Evolutionary conservation across 2,888 invertebrate species (phyloP), one percentile per base, ranked within the genome.

Genomic region (Limnephilus auricula): DNA sequence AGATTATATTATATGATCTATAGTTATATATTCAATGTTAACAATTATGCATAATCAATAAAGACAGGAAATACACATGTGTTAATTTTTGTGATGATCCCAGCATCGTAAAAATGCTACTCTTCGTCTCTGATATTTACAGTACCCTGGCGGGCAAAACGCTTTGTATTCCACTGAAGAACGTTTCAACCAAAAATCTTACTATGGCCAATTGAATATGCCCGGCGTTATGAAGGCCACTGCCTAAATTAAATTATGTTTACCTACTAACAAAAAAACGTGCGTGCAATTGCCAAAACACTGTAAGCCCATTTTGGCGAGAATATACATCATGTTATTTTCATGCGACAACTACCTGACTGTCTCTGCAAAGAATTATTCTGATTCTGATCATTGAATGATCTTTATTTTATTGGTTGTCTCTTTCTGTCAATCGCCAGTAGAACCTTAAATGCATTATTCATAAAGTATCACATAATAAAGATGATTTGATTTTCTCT

Each of bases 191-290:
- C 12, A 45, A 45, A 45, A 45, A 45, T 45, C 40, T 45, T 45
- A 50, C 50, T 50, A 18, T 6, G 50, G 50, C 50, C 50, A 65
- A 25, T 65, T 65, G 50, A 18, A 0, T 5, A 25, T 65, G 25
- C 50, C 50, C 18, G 18, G 50, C 50, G 4, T 25, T 65, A 65
- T 65, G 50, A 65, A 65, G 25, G n/a, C 31, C 30, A 31, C 79
- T 80, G 31, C 31, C 80, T 80, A 80, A 80, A 31, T 30, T 80
- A 80, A 80, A 80, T 80, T 80, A 65, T 65, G 31, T 12, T 80
- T 80, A n/a, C n/a, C n/a, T n/a, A 80, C 80, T 13, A 80, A 83
- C 25, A 83, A 83, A 83, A 83, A 83, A 32, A 83, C 80, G 80
- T 30, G 12, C 83, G 83, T 34, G 4, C 30, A 83, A 83, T 34